Percentiles rank a stretch among this genome's conserved stretches.
phyloP scores from a whole-genome alignment of 2,888 invertebrate species.

The Lasioglossum villosulum region DNA sequence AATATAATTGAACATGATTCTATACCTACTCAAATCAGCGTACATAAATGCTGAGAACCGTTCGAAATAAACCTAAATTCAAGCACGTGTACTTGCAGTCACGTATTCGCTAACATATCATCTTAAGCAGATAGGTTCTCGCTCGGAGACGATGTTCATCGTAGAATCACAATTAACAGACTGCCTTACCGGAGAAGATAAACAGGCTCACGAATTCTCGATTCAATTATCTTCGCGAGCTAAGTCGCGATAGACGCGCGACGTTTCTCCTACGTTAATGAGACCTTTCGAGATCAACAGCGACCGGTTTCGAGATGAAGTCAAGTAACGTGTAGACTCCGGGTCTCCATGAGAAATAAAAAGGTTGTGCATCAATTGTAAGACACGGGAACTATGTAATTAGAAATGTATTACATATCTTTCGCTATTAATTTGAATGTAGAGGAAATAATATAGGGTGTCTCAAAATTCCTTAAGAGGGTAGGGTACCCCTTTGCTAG shows the following conservation, averaged over 20 bases:
- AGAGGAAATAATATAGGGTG: too few species aligned
- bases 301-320: background rate
- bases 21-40: too few species aligned
- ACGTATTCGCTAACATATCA: background rate
- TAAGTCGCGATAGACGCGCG: background rate
- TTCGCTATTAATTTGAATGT: too few species aligned
- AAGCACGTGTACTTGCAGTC: background rate
- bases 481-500: too few species aligned
- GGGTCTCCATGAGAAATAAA: too few species aligned
- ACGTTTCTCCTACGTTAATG: background rate
- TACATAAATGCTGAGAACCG: too few species aligned
- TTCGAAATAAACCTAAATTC: background rate
- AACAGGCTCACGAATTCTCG: conserved; percentile 3
- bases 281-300: background rate
- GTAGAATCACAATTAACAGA: background rate
- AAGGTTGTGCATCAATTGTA: too few species aligned
- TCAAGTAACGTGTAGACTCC: background rate
- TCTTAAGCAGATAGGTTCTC: background rate
- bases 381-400: too few species aligned
- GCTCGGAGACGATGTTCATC: background rate
- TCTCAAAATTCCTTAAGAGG: too few species aligned
- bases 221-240: background rate
- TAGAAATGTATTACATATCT: too few species aligned
- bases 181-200: background rate
- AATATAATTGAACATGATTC: too few species aligned